phyloP scores from a whole-genome alignment of 37 sponge, comb jelly and placozoan species.

The Eunapius fragilis region DNA sequence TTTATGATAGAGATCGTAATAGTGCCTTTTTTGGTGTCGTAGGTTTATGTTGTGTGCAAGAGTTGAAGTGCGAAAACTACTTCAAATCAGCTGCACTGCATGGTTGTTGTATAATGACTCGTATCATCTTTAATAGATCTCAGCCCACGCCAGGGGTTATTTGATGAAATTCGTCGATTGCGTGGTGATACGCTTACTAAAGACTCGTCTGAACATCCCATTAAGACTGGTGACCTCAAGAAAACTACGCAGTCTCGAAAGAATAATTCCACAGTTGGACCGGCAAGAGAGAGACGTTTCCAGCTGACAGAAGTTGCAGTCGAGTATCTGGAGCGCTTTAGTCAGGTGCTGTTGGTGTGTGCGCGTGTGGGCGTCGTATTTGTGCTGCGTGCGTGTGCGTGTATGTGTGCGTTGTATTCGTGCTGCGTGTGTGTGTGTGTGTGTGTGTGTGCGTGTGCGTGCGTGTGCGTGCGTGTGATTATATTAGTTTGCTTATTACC shows the following conservation, averaged over 20 bases:
- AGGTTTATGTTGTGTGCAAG: too few relatives aligned
- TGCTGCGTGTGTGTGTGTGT: too few relatives aligned
- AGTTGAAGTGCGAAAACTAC: too few relatives aligned
- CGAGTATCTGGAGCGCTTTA: constrained; percentile 64
- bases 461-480: too few relatives aligned
- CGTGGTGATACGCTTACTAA: background rate
- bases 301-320: constrained; percentile 45
- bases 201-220: background rate
- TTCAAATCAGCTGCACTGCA: too few relatives aligned
- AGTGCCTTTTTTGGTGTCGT: too few relatives aligned
- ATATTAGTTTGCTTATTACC: too few relatives aligned
- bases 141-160: background rate
- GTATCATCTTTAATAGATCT: background rate
- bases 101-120: background rate
- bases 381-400: too few relatives aligned
- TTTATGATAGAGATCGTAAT: too few relatives aligned
- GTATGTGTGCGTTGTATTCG: too few relatives aligned
- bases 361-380: too few relatives aligned
- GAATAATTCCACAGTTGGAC: constrained; percentile 11
- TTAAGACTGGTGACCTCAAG: constrained; percentile 23
- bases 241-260: constrained; percentile 38
- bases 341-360: constrained; percentile 30
- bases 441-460: background rate
- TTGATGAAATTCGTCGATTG: background rate
- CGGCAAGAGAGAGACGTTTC: constrained; percentile 31